phyloP scores from a whole-genome alignment of 2,888 invertebrate genomes.

The Oscheius sp. region DNA sequence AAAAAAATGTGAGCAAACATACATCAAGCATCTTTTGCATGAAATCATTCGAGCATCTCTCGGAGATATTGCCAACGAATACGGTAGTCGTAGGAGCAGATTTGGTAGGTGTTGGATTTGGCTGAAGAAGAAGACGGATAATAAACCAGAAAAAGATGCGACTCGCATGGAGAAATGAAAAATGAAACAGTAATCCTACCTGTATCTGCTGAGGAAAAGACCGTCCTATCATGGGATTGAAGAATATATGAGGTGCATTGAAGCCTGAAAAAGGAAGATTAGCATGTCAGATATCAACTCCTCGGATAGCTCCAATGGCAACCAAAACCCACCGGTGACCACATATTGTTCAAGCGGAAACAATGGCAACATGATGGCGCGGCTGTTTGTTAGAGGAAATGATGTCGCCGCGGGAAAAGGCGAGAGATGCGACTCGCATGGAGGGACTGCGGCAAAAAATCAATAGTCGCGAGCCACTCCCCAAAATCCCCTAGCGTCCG shows the following conservation, averaged over 20 bases:
- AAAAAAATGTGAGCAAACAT: constrained; percentile 17
- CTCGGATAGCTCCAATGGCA: background rate
- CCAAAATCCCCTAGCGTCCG: constrained; percentile 29
- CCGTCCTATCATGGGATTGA: constrained; percentile 30
- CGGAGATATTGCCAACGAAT: constrained; percentile 95
- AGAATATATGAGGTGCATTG: constrained; percentile 22
- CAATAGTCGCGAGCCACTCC: constrained; percentile 31
- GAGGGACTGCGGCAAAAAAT: constrained; percentile 28
- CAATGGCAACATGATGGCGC: constrained; percentile 26
- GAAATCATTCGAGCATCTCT: constrained; percentile 93
- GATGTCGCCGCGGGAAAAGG: constrained; percentile 36
- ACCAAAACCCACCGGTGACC: constrained; percentile 24
- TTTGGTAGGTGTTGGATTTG: constrained; percentile 23
- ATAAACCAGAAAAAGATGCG: too few species aligned
- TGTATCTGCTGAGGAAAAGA: constrained; percentile 6
- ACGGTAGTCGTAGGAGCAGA: constrained; percentile 82
- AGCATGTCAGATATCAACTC: background rate
- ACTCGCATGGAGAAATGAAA: too few species aligned
- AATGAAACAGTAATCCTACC: background rate
- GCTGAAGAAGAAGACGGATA: background rate
- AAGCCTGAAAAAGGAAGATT: constrained; percentile 19
- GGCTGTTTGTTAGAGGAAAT: constrained; percentile 24
- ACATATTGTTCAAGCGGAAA: constrained; percentile 28
- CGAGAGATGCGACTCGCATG: constrained; percentile 35
- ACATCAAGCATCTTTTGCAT: constrained; percentile 86